Conservation (phyloP, 92 coral and sea anemone species). For the Meandrina meandrites region DNA sequence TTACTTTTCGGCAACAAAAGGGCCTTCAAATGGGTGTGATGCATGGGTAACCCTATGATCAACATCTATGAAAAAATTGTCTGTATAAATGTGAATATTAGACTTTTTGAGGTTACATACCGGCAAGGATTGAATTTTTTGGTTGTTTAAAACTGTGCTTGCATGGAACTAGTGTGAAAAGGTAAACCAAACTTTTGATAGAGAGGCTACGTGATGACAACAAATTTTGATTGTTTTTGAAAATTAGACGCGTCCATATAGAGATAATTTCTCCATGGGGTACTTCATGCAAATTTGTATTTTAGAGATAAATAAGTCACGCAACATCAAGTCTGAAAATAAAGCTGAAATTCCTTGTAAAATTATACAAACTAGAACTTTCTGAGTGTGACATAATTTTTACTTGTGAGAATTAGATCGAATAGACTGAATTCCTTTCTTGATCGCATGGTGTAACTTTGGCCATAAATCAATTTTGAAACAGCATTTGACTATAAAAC, state of each 20-base stretch:
- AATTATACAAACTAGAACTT: neutral
- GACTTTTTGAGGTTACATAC: neutral
- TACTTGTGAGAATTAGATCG: no score
- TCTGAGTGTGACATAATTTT: neutral
- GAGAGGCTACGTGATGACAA: neutral
- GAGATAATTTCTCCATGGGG: slow-evolving; percentile 14
- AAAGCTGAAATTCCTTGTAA: neutral
- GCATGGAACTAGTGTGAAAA: neutral
- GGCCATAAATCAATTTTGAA: neutral
- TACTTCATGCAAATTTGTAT: neutral
- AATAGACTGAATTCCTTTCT: slow-evolving; percentile 4
- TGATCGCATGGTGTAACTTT: neutral
- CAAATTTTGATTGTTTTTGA: neutral
- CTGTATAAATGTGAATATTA: neutral
- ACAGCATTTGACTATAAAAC: neutral
- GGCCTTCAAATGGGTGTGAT: neutral
- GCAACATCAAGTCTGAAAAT: neutral
- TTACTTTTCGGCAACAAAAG: neutral
- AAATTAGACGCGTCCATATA: neutral
- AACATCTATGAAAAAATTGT: neutral
- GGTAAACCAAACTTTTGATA: neutral
- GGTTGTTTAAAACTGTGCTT: neutral
- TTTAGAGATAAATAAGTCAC: neutral
- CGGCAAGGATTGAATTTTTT: neutral
- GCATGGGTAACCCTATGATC: neutral